These are phyloP conservation scores for Rotaria sp. DNA, from an alignment of 2,888 invertebrate genomes.

Conservation along the genomic window DNA sequence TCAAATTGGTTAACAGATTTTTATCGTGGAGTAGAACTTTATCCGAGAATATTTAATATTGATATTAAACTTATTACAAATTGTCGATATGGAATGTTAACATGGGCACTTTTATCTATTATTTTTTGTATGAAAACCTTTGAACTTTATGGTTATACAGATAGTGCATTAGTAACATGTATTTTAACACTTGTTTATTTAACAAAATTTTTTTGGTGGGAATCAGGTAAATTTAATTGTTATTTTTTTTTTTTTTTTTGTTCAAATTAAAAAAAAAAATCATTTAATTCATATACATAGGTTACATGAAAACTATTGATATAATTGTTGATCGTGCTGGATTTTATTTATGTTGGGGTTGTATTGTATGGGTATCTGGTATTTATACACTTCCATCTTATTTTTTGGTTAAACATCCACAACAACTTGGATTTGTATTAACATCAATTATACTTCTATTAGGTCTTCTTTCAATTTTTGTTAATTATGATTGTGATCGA, in stretches of 20 bases:
- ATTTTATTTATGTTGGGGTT: constrained; percentile 59
- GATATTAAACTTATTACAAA: constrained; percentile 56
- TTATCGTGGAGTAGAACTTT: constrained; percentile 62
- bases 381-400: constrained; percentile 21
- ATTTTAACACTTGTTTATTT: constrained; percentile 58
- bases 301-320: constrained; percentile 61
- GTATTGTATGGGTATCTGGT: constrained; percentile 57
- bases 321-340: constrained; percentile 61
- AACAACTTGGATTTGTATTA: constrained; percentile 46
- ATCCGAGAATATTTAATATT: constrained; percentile 58
- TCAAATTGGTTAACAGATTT: constrained; percentile 59
- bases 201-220: constrained; percentile 62
- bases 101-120: constrained; percentile 56
- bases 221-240: constrained; percentile 50
- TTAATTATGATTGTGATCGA: constrained; percentile 59
- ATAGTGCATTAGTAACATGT: constrained; percentile 51
- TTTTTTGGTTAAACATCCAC: constrained; percentile 54
- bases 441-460: constrained; percentile 49
- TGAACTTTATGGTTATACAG: constrained; percentile 52
- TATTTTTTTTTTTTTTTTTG: background rate
- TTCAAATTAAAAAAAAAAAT: too few relatives aligned
- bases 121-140: constrained; percentile 54
- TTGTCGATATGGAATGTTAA: constrained; percentile 57
- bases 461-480: constrained; percentile 53
- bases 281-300: background rate